Percentiles rank a stretch among this genome's conserved stretches.
Conservation (phyloP, 1,140 invertebrate genomes). For the Drosophila tropicalis region DNA sequence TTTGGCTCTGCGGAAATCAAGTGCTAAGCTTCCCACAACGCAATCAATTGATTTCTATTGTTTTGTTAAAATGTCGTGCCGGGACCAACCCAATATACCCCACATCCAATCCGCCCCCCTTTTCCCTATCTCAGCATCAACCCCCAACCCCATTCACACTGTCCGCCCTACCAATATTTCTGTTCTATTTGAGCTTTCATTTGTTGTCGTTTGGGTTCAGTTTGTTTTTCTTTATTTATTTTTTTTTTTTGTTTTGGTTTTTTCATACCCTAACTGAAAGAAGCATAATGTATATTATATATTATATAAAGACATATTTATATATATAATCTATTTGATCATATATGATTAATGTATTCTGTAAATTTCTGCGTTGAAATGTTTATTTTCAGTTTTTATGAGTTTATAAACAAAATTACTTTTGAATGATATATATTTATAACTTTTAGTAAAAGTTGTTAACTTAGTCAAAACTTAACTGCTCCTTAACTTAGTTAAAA, state of each 20-base stretch:
- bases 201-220: conserved; percentile 41
- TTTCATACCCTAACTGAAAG: background rate
- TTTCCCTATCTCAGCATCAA: background rate
- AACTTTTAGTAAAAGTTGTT: too few species aligned
- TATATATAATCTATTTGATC: too few species aligned
- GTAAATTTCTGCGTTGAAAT: too few species aligned
- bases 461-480: too few species aligned
- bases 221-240: conserved; percentile 20
- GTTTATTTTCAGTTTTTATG: too few species aligned
- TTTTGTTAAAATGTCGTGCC: conserved; percentile 78
- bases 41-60: conserved; percentile 82
- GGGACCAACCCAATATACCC: conserved; percentile 28
- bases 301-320: too few species aligned
- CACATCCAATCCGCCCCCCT: background rate
- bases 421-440: too few species aligned
- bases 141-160: background rate
- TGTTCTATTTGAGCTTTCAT: conserved; percentile 60
- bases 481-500: too few species aligned
- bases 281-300: background rate
- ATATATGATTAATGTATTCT: too few species aligned
- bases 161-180: conserved; percentile 47
- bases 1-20: conserved; percentile 65
- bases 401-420: too few species aligned
- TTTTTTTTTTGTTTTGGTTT: conserved; percentile 7
- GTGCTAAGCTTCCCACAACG: conserved; percentile 81